A percentile compares a stretch with the other conserved stretches of the same genome.
phyloP scores from a whole-genome alignment of 2,113 vertebrate species.

The Rallus limicola region DNA sequence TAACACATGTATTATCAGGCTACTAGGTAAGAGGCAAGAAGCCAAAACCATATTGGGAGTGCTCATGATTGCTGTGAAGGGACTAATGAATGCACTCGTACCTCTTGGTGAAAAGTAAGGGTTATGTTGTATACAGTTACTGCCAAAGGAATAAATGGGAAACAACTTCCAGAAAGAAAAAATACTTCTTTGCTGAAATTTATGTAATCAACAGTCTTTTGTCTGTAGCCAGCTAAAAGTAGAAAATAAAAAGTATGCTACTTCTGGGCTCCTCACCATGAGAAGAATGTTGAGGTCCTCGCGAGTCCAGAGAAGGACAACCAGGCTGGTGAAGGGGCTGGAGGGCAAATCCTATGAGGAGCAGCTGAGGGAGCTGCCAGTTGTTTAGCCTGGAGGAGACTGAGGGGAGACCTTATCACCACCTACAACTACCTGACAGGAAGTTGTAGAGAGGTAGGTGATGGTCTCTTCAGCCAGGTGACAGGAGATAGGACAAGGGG shows the following conservation, averaged over 20 bases:
- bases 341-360: no score
- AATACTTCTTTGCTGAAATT: not conserved
- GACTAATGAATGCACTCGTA: not conserved
- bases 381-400: no score
- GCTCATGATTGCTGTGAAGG: not conserved
- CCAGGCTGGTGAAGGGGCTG: no score
- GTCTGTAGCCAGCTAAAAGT: not conserved
- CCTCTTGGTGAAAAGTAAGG: not conserved
- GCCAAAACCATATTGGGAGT: not conserved
- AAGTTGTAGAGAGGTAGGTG: no score
- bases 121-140: not conserved
- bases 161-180: not conserved
- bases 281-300: no score
- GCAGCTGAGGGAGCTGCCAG: no score
- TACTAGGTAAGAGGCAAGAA: not conserved
- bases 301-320: no score
- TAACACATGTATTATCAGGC: rapidly evolving
- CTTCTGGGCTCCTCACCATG: not conserved
- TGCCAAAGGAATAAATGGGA: not conserved
- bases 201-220: not conserved
- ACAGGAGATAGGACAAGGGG: no score
- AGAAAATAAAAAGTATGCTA: not conserved
- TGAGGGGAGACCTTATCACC: no score
- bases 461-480: no score
- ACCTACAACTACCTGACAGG: no score